Evolutionary conservation across 2,888 invertebrate species (phyloP), one percentile per base, ranked within the genome.

Genomic region (Scaptomyza cyrtandrae): DNA sequence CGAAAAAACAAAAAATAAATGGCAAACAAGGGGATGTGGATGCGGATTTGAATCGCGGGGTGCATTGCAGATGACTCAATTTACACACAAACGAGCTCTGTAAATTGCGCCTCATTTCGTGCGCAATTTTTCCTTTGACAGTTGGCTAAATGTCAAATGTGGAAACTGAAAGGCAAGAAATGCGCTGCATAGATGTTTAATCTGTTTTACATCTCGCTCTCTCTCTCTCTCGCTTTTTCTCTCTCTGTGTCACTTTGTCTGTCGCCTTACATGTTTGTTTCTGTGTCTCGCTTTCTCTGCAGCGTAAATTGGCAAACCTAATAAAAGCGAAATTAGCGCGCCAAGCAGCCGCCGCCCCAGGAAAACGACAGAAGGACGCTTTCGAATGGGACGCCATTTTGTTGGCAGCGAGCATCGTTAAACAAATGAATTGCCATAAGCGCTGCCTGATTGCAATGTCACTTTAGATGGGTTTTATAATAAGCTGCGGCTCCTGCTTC

Each of bases 361-460:
- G 52, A n/a, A 6, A 13, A 33, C 44, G 73, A 67, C 46, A 58
- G 59, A 37, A 62, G 67, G 62, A 73, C 53, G 54, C 60, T 27
- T 58, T 53, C 4, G 46, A 52, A 60, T 61, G 69, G 53, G 69
- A 62, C 65, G 76, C 76, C 83, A 78, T 77, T 79, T 78, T 79
- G 69, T 66, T 58, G 62, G 56, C 71, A 54, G 44, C 45, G 37
- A 65, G 58, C 69, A 67, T 90, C 89, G 90, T 90, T 90, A 90
- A 90, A 90, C 90, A 91, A 90, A 90, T 90, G 90, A 90, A 90
- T 90, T 90, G 90, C 86, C 91, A 88, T 90, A 90, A 85, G 87
- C 85, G 78, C 73, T 76, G 84, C 82, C 80, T 90, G 90, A 91
- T 90, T 90, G 90, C 89, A 71, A 73, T 85, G 88, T 87, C 86